Evolutionary conservation across 2,797 vertebrate genomes (phyloP).

Genomic region (Perodicticus potto): DNA sequence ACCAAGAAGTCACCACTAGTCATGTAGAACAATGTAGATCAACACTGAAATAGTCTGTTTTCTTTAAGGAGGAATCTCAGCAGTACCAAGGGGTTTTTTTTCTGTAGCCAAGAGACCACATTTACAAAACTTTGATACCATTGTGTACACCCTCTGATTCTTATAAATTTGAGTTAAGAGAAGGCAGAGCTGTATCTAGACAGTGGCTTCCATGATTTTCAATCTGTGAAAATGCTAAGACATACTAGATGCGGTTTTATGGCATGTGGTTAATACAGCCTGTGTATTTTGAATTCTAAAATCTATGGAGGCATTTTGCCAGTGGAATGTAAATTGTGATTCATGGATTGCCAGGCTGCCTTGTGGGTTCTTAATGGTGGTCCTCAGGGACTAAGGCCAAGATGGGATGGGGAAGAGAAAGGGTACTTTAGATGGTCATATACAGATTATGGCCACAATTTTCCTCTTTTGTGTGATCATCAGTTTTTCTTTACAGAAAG

Average conservation of each 20-base stretch:
- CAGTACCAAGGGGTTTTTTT: not conserved
- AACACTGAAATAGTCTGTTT: not conserved
- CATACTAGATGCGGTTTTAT: slow-evolving; percentile 26
- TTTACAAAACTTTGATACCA: not conserved
- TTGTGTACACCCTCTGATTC: not conserved
- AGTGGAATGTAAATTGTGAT: slow-evolving; percentile 63
- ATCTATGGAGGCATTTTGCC: slow-evolving; percentile 65
- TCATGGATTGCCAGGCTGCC: slow-evolving; percentile 43
- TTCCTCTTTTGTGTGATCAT: slow-evolving; percentile 41
- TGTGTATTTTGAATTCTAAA: slow-evolving; percentile 73
- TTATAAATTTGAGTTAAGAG: slow-evolving; percentile 12
- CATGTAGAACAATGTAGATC: not conserved
- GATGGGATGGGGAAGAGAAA: not conserved
- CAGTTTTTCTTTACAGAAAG: slow-evolving; percentile 51
- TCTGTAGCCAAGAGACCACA: not conserved
- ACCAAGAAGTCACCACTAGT: not conserved
- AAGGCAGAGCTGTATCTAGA: not conserved
- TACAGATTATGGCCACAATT: slow-evolving; percentile 19
- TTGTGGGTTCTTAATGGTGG: slow-evolving; percentile 69
- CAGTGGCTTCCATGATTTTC: slow-evolving; percentile 61
- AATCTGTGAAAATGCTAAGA: slow-evolving; percentile 46
- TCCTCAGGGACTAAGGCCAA: slow-evolving; percentile 51
- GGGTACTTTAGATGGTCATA: not conserved
- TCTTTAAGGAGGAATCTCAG: not conserved
- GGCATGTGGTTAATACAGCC: slow-evolving; percentile 60